These are phyloP conservation scores for Mycogona germanica DNA, from an alignment of 2,888 invertebrate species.

Conservation along the genomic window DNA sequence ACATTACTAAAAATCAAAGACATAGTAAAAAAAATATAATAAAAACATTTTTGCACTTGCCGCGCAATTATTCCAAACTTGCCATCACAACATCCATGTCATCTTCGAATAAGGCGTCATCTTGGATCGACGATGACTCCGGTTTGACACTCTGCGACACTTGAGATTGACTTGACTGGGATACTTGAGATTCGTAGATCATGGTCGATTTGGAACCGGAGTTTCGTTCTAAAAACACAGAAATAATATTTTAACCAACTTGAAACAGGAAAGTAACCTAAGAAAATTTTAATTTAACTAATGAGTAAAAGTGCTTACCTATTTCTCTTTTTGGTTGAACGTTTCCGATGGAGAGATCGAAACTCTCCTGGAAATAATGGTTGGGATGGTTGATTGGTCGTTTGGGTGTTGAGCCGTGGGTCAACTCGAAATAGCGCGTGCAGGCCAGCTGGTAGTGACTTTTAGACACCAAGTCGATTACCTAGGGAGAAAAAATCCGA, in stretches of 20 bases:
- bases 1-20: no score
- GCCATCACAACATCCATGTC: no score
- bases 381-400: constrained; percentile 75
- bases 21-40: no score
- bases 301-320: not conserved
- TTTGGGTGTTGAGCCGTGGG: constrained; percentile 38
- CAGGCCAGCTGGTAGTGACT: constrained; percentile 84
- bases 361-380: constrained; percentile 64
- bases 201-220: not conserved
- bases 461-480: constrained; percentile 55
- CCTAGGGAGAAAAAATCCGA: constrained; percentile 17
- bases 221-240: not conserved
- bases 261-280: not conserved
- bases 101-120: no score
- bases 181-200: no score
- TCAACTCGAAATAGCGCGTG: constrained; percentile 57
- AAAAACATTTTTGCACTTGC: no score
- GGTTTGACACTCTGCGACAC: no score
- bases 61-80: no score
- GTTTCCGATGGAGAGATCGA: not conserved
- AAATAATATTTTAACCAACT: not conserved
- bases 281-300: not conserved
- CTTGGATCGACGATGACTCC: no score
- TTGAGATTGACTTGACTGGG: no score
- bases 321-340: constrained; percentile 1